phyloP scores from a whole-genome alignment of 2,888 invertebrate species.

The Hyposoter didymator region DNA sequence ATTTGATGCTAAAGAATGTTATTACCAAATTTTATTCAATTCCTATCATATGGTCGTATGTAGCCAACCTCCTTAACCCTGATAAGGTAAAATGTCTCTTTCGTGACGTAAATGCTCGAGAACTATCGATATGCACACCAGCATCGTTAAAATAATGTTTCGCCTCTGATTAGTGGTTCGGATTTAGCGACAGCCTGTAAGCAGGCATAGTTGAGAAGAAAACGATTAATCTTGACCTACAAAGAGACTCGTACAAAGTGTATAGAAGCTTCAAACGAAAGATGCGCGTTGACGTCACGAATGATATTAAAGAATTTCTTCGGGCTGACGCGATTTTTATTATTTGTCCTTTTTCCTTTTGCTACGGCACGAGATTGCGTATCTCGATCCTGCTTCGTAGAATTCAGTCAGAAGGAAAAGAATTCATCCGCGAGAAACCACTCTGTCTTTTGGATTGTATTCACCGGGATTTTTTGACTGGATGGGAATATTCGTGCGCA shows the following conservation, averaged over 20 bases:
- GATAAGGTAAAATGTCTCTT: not conserved
- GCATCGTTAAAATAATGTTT: not conserved
- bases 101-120: not conserved
- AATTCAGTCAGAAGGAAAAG: not conserved
- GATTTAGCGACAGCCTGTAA: not conserved
- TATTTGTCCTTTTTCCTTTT: conserved; percentile 3
- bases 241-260: conserved; percentile 29
- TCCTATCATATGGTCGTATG: too few species aligned
- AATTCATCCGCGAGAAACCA: not conserved
- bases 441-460: not conserved
- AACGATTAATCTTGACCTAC: conserved; percentile 56
- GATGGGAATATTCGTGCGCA: not conserved
- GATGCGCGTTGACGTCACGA: conserved; percentile 36
- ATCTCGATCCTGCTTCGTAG: not conserved
- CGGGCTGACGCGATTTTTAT: conserved; percentile 18
- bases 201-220: not conserved
- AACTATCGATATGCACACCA: not conserved
- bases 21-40: too few species aligned
- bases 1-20: too few species aligned
- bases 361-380: conserved; percentile 2
- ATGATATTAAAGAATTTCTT: conserved; percentile 19
- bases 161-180: not conserved
- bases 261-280: conserved; percentile 30
- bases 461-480: not conserved
- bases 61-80: too few species aligned